phyloP scores from a whole-genome alignment of 2,888 invertebrate genomes.

The Pristionchus japonicus region DNA sequence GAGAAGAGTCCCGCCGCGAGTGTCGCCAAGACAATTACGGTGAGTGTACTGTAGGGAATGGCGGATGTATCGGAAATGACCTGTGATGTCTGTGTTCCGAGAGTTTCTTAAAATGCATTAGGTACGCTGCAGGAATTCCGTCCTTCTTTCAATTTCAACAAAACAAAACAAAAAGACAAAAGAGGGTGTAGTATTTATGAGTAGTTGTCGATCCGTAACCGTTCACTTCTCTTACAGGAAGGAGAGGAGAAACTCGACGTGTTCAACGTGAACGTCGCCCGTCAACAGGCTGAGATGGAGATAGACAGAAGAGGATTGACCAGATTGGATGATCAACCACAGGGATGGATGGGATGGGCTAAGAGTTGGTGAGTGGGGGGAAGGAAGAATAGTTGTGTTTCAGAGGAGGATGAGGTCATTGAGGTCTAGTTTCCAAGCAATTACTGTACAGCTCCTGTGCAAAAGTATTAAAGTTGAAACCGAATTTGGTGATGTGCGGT shows the following conservation, averaged over 20 bases:
- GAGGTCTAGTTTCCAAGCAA: not conserved
- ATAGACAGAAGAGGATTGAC: constrained; percentile 78
- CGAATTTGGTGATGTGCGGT: no score
- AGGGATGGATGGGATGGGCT: constrained; percentile 78
- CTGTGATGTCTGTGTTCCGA: no score
- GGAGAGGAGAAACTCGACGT: constrained; percentile 88
- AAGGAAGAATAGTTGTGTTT: not conserved
- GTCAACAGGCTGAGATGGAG: constrained; percentile 91
- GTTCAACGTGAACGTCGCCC: constrained; percentile 90
- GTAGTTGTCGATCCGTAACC: not conserved
- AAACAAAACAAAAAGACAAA: no score
- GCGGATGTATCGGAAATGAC: no score
- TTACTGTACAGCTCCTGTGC: not conserved
- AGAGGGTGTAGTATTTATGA: no score
- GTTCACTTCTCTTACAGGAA: constrained; percentile 76
- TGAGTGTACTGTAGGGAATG: constrained; percentile 34
- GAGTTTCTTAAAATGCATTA: no score
- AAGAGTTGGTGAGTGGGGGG: constrained; percentile 72
- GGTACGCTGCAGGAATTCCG: no score
- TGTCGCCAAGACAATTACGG: constrained; percentile 73
- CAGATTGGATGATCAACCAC: constrained; percentile 73
- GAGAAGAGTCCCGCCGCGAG: constrained; percentile 74
- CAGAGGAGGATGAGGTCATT: not conserved
- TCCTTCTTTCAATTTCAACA: no score
- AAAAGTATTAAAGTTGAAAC: not conserved